Conservation (phyloP, 1,140 invertebrate species). For the Philopotamus ludificatus region DNA sequence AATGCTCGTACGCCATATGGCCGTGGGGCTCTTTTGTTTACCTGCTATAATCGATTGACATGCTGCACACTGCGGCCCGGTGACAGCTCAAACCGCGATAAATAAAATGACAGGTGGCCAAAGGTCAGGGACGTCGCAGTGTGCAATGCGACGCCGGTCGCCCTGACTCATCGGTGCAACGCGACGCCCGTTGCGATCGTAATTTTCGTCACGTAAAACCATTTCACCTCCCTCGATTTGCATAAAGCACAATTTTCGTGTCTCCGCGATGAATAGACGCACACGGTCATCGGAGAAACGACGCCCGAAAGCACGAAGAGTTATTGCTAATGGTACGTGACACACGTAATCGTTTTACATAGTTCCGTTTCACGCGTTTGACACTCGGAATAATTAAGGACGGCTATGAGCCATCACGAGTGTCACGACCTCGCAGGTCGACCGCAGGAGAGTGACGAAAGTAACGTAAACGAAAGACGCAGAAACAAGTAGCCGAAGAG, state of each 20-base stretch:
- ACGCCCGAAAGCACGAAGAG: too few species aligned
- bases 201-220: not conserved
- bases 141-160: not conserved
- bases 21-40: slow-evolving; percentile 5
- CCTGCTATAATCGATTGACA: not conserved
- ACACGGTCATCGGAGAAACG: not conserved
- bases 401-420: too few species aligned
- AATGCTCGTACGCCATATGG: not conserved
- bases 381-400: too few species aligned
- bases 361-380: too few species aligned
- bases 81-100: too few species aligned
- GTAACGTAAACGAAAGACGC: not conserved
- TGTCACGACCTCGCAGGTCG: too few species aligned
- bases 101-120: not conserved
- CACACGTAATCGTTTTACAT: too few species aligned
- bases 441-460: not conserved
- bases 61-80: too few species aligned
- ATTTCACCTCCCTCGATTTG: not conserved
- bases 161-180: not conserved
- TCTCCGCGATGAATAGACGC: too few species aligned
- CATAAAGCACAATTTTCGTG: not conserved
- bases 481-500: not conserved
- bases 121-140: slow-evolving; percentile 8
- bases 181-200: not conserved
- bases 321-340: too few species aligned